A percentile compares a stretch with the other conserved stretches of the same genome.
phyloP scores from a whole-genome alignment of 2,888 invertebrate species.

The Archaeoteleia sp. region DNA sequence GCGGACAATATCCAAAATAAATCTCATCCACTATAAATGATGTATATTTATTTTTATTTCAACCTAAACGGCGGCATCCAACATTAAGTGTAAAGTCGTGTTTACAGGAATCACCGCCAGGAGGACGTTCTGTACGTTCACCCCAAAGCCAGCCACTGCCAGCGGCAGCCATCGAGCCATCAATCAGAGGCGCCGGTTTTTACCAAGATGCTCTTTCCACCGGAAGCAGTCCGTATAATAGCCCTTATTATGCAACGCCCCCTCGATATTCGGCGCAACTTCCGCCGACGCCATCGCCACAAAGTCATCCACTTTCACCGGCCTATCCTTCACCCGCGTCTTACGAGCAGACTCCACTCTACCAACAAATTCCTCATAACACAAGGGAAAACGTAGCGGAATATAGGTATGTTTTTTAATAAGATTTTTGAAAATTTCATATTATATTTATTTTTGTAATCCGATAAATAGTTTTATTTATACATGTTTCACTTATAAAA shows the following conservation, averaged over 20 bases:
- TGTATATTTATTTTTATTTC: no score
- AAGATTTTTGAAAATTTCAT: not conserved
- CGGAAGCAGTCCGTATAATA: slow-evolving; percentile 89
- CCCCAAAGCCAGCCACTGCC: slow-evolving; percentile 74
- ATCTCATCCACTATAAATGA: no score
- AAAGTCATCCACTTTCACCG: slow-evolving; percentile 78
- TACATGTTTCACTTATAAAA: no score
- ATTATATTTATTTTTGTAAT: no score
- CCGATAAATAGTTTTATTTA: no score
- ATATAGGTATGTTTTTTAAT: slow-evolving; percentile 28
- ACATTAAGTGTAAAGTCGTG: no score
- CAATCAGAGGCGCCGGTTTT: slow-evolving; percentile 87
- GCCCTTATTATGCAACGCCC: slow-evolving; percentile 72
- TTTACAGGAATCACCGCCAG: slow-evolving; percentile 82
- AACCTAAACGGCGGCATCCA: no score
- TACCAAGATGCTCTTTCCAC: slow-evolving; percentile 92
- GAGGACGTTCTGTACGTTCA: slow-evolving; percentile 71
- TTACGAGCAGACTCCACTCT: slow-evolving; percentile 68
- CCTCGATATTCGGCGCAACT: slow-evolving; percentile 85
- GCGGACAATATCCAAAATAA: no score
- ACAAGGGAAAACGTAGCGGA: slow-evolving; percentile 34
- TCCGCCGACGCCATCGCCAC: slow-evolving; percentile 79
- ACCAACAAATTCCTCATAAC: slow-evolving; percentile 64
- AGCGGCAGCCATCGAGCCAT: slow-evolving; percentile 83
- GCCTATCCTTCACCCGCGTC: slow-evolving; percentile 78